Conservation (phyloP, 1,140 invertebrate species). For the Pogonognathellus flavescens region DNA sequence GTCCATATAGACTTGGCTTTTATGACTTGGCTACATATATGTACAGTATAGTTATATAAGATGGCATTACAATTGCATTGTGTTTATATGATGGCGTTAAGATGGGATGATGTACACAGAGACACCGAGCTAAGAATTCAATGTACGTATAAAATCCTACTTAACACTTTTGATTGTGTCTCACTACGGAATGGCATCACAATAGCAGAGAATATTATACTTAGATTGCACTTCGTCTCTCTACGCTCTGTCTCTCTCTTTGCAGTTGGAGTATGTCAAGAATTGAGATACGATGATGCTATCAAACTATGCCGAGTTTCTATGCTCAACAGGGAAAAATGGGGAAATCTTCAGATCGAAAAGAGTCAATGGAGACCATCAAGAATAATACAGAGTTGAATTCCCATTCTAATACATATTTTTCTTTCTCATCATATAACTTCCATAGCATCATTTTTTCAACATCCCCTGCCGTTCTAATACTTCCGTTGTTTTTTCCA, state of each 20-base stretch:
- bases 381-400: conserved; percentile 53
- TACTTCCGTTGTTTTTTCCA: background rate
- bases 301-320: background rate
- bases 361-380: conserved; percentile 47
- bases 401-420: conserved; percentile 59
- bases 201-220: conserved; percentile 7
- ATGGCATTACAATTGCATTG: background rate
- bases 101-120: background rate
- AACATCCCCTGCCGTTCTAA: conserved; percentile 9
- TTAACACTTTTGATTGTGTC: conserved; percentile 41
- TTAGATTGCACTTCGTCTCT: conserved; percentile 1
- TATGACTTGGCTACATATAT: background rate
- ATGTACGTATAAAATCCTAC: conserved; percentile 17
- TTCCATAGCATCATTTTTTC: background rate
- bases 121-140: background rate
- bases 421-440: conserved; percentile 28
- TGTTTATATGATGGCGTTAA: background rate
- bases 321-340: background rate
- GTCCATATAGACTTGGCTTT: background rate
- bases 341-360: background rate
- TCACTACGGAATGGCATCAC: background rate
- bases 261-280: background rate
- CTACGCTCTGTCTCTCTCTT: background rate
- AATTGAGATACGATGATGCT: background rate
- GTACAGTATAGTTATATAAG: background rate